A percentile compares a stretch with the other conserved stretches of the same genome.
These are phyloP conservation scores for Drosophila arizonae DNA, from an alignment of 1,140 invertebrate genomes.

Conservation along the genomic window DNA sequence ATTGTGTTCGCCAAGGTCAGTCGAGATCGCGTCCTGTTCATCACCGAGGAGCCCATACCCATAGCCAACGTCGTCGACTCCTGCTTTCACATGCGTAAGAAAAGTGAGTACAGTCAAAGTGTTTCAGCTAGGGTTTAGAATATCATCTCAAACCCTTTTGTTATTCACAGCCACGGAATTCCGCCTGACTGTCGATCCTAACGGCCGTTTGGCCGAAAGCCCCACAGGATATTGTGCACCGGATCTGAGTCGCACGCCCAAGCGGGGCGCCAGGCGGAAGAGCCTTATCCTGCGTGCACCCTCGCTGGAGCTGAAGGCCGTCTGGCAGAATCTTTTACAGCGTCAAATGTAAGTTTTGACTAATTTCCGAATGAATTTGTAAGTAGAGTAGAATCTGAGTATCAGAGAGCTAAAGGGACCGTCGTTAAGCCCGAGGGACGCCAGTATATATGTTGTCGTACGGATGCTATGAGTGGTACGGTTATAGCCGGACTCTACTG, in stretches of 20 bases:
- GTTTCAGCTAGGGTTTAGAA: background rate
- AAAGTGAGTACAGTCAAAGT: conserved; percentile 84
- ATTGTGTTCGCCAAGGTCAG: conserved; percentile 93
- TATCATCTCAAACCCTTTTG: background rate
- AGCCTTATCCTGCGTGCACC: conserved; percentile 90
- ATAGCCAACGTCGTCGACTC: conserved; percentile 90
- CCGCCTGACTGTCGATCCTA: conserved; percentile 86
- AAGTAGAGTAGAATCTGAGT: no score
- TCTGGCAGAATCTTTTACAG: conserved; percentile 94
- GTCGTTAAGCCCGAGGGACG: no score
- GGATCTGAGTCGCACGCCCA: conserved; percentile 85
- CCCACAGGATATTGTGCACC: conserved; percentile 87
- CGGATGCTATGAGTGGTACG: no score
- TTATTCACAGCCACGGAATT: conserved; percentile 87
- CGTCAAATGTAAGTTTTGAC: conserved; percentile 89
- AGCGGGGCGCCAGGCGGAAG: conserved; percentile 86
- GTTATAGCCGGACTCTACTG: no score
- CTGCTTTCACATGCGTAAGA: conserved; percentile 92
- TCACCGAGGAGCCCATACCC: conserved; percentile 92
- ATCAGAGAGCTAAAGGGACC: no score
- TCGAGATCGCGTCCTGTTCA: conserved; percentile 91
- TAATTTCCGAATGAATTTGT: background rate
- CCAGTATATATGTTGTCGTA: no score
- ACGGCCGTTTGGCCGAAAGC: conserved; percentile 85
- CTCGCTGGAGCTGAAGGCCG: conserved; percentile 91